Base-by-base conservation (phyloP, 1,140 invertebrate species). In the Brevipalpus yothersi region DNA sequence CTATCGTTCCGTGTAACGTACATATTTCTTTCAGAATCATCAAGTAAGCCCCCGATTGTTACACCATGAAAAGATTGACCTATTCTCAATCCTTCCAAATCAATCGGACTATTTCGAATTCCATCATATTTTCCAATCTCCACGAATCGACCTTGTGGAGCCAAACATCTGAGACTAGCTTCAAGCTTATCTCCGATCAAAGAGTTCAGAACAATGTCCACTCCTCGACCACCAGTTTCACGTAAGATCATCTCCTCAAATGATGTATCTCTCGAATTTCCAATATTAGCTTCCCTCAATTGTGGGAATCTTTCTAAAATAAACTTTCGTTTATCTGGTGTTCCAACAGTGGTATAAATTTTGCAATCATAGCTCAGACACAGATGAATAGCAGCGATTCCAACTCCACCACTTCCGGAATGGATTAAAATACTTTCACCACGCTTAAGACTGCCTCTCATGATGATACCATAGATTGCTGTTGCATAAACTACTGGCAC, bases 91-190 rank as follows among this genome's bases (percentile, higher is more conserved):
- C 43, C 51, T 42, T 21, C 65, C 67, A 67, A 65, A 75, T 73
- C 75, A 58, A 95, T 69, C 4, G 79, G 71, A 11, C 77, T 81
- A 69, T 96, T 87, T 66, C 90, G 91, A 9, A 86, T 87, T 39
- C 96, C 72, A 75, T 97, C 91, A 63, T 83, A 88, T 73, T 97
- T 97, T 62, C 92, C 93, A 66, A 97, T 96, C 75, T 97, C 93
- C 31, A 94, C 74, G 75, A 96, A 96, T 42, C 89, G 78, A 41
- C 90, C 92, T 67, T 89, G 84, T 47, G 80, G 74, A 0, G 86
- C 87, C 41, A 96, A 71, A 69, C 92, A 91, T 60, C 89, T 78
- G 8, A 96, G 73, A 59, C 87, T 89, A 2, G 91, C 91, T 70
- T 86, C 85, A 15, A 97, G 66, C 68, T 81, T 81, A 31, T 82